phyloP scores from a whole-genome alignment of 2,888 invertebrate species.

The Allolobophora icterica region DNA sequence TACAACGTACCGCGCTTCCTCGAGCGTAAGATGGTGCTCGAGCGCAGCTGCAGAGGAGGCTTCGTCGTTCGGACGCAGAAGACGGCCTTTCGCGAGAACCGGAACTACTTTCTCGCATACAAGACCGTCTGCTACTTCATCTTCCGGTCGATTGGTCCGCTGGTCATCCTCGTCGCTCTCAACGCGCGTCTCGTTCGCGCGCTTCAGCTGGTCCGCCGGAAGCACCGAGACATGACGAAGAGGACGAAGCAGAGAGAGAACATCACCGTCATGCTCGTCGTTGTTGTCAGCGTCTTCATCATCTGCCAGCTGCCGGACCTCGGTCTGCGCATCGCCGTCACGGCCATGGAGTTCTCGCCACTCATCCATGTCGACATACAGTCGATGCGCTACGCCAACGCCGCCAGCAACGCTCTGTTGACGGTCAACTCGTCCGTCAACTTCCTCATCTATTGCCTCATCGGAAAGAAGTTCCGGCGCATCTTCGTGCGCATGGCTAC shows the following conservation, averaged over 20 bases:
- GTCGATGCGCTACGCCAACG: constrained; percentile 35
- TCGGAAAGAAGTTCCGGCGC: constrained; percentile 38
- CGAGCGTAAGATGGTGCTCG: constrained; percentile 43
- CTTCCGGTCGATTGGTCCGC: constrained; percentile 50
- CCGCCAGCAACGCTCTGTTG: constrained; percentile 46
- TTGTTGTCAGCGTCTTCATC: constrained; percentile 47
- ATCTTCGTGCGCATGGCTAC: constrained; percentile 35
- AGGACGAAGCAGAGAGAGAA: constrained; percentile 41
- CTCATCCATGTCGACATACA: constrained; percentile 4
- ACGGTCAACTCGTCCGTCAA: constrained; percentile 49
- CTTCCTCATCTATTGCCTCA: constrained; percentile 48
- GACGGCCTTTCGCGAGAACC: constrained; percentile 38
- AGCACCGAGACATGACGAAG: constrained; percentile 39
- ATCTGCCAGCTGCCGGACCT: constrained; percentile 47
- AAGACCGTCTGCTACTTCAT: constrained; percentile 50
- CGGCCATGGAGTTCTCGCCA: constrained; percentile 28
- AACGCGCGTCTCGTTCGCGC: constrained; percentile 47
- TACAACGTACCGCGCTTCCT: constrained; percentile 51
- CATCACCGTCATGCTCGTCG: constrained; percentile 48
- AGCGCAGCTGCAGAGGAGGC: background rate
- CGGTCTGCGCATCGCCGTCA: constrained; percentile 41
- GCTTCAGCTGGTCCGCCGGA: constrained; percentile 41
- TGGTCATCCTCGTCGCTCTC: constrained; percentile 46
- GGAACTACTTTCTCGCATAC: constrained; percentile 50
- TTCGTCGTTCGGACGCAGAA: constrained; percentile 26